Evolutionary conservation across 1,140 invertebrate species (phyloP).

Genomic region (Drosophila kohkoa): DNA sequence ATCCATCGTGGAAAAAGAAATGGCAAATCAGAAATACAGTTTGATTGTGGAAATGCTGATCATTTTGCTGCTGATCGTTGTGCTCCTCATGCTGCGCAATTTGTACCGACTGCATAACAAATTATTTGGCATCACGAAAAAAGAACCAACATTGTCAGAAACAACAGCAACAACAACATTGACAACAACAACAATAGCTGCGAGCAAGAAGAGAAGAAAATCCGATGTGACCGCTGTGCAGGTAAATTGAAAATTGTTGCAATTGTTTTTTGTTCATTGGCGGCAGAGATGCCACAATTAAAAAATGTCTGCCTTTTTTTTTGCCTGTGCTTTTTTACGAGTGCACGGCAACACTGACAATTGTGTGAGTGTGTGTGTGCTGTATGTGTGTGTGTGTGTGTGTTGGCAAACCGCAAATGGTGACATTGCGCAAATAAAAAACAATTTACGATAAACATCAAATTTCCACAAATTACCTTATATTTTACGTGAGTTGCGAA

Average conservation of each 20-base stretch:
- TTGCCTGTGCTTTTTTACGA: slow-evolving; percentile 15
- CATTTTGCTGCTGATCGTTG: slow-evolving; percentile 26
- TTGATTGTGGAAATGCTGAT: slow-evolving; percentile 3
- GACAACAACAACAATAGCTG: slow-evolving; percentile 14
- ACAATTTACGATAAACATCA: slow-evolving; percentile 85
- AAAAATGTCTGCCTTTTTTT: slow-evolving; percentile 50
- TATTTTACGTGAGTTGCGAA: slow-evolving; percentile 85
- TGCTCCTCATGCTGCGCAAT: slow-evolving; percentile 16
- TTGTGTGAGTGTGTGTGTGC: slow-evolving; percentile 11
- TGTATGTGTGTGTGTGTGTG: slow-evolving; percentile 39
- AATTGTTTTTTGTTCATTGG: slow-evolving; percentile 55
- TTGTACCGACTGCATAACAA: not conserved
- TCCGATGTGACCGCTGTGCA: slow-evolving; percentile 35
- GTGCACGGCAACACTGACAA: slow-evolving; percentile 21
- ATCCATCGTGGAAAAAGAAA: not conserved
- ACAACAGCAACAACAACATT: not conserved
- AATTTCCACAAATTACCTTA: slow-evolving; percentile 85
- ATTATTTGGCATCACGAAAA: no score
- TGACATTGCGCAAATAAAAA: slow-evolving; percentile 84
- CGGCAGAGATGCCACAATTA: slow-evolving; percentile 35
- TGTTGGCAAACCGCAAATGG: slow-evolving; percentile 78
- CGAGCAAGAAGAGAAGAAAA: slow-evolving; percentile 17
- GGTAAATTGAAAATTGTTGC: slow-evolving; percentile 80
- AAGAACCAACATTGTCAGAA: not conserved
- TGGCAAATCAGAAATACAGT: slow-evolving; percentile 2